Evolutionary conservation across 2,113 vertebrate species (phyloP).

Genomic region (Trogon melanurus): DNA sequence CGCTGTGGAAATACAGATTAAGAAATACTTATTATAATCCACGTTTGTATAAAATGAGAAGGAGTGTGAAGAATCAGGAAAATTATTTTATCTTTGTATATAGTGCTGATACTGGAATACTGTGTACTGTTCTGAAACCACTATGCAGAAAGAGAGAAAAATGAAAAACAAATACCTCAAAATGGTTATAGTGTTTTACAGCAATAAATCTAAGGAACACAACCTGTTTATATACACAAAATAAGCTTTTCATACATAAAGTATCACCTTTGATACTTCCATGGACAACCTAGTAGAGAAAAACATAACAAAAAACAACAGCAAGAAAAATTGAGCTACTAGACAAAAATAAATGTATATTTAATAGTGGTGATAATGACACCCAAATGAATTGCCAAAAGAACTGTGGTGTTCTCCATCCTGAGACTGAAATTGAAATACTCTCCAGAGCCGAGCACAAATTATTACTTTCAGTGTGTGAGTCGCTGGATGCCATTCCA

Average conservation of each 20-base stretch:
- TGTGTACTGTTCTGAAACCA: neutral
- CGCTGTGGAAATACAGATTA: neutral
- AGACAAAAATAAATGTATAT: neutral
- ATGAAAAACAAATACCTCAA: neutral
- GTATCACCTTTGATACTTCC: neutral
- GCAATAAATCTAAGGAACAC: neutral
- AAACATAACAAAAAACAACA: neutral
- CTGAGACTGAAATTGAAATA: neutral
- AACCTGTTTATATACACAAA: neutral
- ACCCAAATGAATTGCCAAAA: neutral
- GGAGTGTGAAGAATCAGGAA: neutral
- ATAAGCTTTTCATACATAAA: neutral
- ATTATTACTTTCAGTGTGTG: neutral
- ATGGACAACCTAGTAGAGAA: neutral
- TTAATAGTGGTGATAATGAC: neutral
- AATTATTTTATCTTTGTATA: neutral
- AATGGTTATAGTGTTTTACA: neutral
- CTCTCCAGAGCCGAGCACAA: neutral
- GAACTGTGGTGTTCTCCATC: neutral
- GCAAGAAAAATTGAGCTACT: neutral
- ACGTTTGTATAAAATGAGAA: neutral
- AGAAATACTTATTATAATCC: neutral
- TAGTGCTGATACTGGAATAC: neutral
- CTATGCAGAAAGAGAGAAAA: neutral
- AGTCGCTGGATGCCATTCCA: neutral